phyloP scores from a whole-genome alignment of 2,113 vertebrate species.

The Sardina pilchardus region DNA sequence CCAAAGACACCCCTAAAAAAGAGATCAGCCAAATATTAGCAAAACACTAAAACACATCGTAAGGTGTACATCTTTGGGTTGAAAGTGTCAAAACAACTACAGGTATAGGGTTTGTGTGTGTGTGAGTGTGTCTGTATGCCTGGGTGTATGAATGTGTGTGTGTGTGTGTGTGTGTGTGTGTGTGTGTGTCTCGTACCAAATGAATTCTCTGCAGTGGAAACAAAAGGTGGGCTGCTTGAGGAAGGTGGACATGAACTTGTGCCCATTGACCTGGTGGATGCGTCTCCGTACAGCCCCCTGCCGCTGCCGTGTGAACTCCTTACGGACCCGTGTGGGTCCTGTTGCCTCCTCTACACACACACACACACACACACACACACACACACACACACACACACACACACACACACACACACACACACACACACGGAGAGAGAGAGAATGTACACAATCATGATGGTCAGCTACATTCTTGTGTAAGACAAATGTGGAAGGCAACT shows the following conservation, averaged over 20 bases:
- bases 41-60: too few relatives aligned
- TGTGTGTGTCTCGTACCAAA: slow-evolving; percentile 79
- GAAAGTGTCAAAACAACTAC: not conserved
- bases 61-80: too few relatives aligned
- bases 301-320: slow-evolving; percentile 86
- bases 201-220: slow-evolving; percentile 96
- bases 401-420: too few relatives aligned
- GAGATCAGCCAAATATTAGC: not conserved
- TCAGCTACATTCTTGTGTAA: too few relatives aligned
- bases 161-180: not conserved
- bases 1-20: slow-evolving; percentile 92
- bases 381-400: slow-evolving; percentile 20
- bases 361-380: slow-evolving; percentile 2
- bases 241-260: slow-evolving; percentile 99
- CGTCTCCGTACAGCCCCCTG: slow-evolving; percentile 86
- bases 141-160: not conserved
- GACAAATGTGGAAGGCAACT: too few relatives aligned
- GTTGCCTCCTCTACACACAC: too few relatives aligned
- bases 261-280: slow-evolving; percentile 95
- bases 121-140: not conserved
- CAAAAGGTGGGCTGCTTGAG: slow-evolving; percentile 96
- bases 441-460: too few relatives aligned
- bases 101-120: not conserved
- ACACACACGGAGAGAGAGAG: too few relatives aligned
- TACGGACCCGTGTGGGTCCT: slow-evolving; percentile 34